Evolutionary conservation across 2,113 vertebrate species (phyloP), one percentile per base, ranked within the genome.

Genomic region (Sinocyclocheilus anshuiensis): DNA sequence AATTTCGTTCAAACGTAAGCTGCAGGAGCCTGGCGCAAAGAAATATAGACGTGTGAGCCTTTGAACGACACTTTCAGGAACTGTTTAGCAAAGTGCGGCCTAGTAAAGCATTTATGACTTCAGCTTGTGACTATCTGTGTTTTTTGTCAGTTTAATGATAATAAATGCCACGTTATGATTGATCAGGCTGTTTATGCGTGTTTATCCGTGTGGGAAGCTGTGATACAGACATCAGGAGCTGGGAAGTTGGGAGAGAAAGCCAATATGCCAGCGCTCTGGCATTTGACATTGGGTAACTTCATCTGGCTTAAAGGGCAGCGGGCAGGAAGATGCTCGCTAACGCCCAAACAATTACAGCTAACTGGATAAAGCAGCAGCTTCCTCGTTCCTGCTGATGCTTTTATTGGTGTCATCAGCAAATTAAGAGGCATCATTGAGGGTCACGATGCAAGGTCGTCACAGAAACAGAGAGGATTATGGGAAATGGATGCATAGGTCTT

Each of bases 221-320:
- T 82, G 48, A 84, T 86, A 59, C 24, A n/a, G 55, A 81, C 81
- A 53, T 50, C 39, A 16, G 57, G 63, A 65, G 85, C 42, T 65
- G 26, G 26, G 61, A 53, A 69, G 48, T 33, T n/a, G 12, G 12
- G 9, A 12, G 29, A 61, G 69, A 78, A 9, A 12, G 76, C 65
- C 15, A 55, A 71, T 82, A 50, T 48, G 36, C n/a, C 4, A 5
- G 63, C n/a, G 48, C 83, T 84, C 50, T 71, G 71, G 39, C 77
- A 69, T 85, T 87, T 82, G 53, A 86, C 86, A 86, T 87, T 81
- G 83, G 39, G 69, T 77, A 84, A 87, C 75, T 87, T 87, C 1
- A 82, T 87, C 81, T 78, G 26, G 50, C 53, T 83, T 72, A 88
- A 90, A 87, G 75, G 74, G 42, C 59, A 57, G 45, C 76, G 84